Base-by-base conservation (phyloP, 1,140 invertebrate genomes). In the Gyrodactylus salaris region DNA sequence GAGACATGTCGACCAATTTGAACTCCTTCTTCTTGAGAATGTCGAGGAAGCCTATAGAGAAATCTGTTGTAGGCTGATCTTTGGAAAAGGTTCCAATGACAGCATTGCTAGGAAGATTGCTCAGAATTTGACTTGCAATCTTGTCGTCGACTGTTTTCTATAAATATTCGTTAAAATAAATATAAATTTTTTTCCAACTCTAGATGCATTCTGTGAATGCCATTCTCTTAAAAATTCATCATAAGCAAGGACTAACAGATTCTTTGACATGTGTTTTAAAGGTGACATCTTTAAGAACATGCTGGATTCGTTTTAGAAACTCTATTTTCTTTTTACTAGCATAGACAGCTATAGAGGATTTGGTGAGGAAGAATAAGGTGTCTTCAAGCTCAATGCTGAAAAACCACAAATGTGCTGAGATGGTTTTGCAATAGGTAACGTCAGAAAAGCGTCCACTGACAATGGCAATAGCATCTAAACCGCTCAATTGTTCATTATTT, bases 1-100 rank as follows among this genome's bases (percentile, higher is more conserved):
- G 84, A 79, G 87, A 89, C 1, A 97, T 85, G 82, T 99, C 94
- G 2, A 68, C n/a, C 25, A 25, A 24, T 73, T 73, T 68, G 1
- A 73, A 1, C 2, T 23, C 34, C 7, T 7, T n/a, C 34, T 54
- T 54, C n/a, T 54, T 54, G 7, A 54, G 7, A 16, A n/a, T 54
- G 7, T 54, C 34, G 7, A 54, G n/a, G 34, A 54, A 54, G n/a
- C 34, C 34, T 54, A 16, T 54, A n/a, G 34, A 54, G 34, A 54
- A 54, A 16, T 54, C 34, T 54, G 34, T 54, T 16, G 34, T 54
- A n/a, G 34, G 34, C 7, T 7, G 7, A 54, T 54, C 34, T n/a
- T 54, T 54, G n/a, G 34, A 16, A n/a, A 54, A 54, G 34, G n/a
- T n/a, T 54, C 34, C 34, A 7, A 54, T n/a, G n/a, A 7, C n/a